Evolutionary conservation across 2,888 invertebrate species (phyloP), one percentile per base, ranked within the genome.

Genomic region (Xylota segnis): DNA sequence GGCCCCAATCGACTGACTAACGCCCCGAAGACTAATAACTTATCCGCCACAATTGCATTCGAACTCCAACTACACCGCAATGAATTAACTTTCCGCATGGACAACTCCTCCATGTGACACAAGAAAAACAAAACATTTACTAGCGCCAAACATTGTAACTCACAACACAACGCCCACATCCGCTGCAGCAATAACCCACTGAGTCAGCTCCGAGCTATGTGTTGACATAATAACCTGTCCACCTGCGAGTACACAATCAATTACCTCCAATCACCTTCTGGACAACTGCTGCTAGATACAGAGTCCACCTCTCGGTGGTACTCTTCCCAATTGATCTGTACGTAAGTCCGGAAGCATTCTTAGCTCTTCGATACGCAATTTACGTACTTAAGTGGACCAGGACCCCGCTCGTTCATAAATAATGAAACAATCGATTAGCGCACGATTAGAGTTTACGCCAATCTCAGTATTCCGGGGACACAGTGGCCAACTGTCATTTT

Each of bases 391-490:
- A 66, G 47, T 65, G 54, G 59, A 83, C 43, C 70, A 65, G 59
- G 45, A 58, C 27, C 10, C 34, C 5, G 0, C 70, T 54, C 63
- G 61, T 83, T 83, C 82, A 83, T 83, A 83, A 76, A 83, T 71
- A 83, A 72, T 72, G 71, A 77, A 77, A 83, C 77, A 83, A 83
- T 83, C 83, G 83, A 83, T 83, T 71, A 77, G 71, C 34, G 58
- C 65, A 66, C 71, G 83, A 83, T 83, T 83, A 72, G 43, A 66
- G 71, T 58, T 59, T 74, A 61, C 54, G 47, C 63, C 82, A 77
- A 71, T 77, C 70, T 63, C 32, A 7, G 56, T 32, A 32, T 32
- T 56, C 56, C 56, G 32, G 54, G 45, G 43, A 52, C 18, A 75
- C 83, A 83, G 77, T 66, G 65, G 70, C 65, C 65, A 66, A 83